Evolutionary conservation across 2,113 vertebrate genomes (phyloP), one percentile per base, ranked within the genome.

Genomic region (Oryzias curvinotus): DNA sequence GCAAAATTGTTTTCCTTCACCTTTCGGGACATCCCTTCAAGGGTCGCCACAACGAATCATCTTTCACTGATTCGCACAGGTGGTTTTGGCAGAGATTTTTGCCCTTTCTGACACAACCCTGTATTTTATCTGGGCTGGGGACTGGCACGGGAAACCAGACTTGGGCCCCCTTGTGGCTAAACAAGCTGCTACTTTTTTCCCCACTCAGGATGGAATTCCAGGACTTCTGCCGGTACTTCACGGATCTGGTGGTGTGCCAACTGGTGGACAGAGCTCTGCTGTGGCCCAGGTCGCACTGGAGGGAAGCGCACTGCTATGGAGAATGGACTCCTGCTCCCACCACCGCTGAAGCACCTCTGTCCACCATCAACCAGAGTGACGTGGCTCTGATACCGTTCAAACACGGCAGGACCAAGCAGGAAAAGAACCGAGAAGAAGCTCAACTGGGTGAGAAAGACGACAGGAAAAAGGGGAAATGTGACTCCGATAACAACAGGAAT

Each of bases 221-320:
- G 63, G 92, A 94, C 73, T 94, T 94, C 84, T 93, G 92, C 44
- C 68, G 28, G 52, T 87, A 90, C 84, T 94, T 94, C 83, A 93
- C 93, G 3, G 93, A 94, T 13, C 80, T 93, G 69, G 91, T 92
- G 28, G 83, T 94, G 60, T 94, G 93, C 62, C 81, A 88, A 6
- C 75, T 92, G 76, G 83, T 85, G 49, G 90, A 93, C 68, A 82
- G 62, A 21, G 30, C 85, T 41, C 62, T 87, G 55, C 76, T 92
- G 56, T 92, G 91, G 88, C 83, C 83, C 6, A 76, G 77, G 43
- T 79, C 82, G 6, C 88, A 87, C 49, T 93, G 93, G 93, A 87
- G 61, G 62, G 93, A 94, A 58, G 88, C 71, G 5, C 75, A 69
- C 7, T 68, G 83, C 57, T 77, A 72, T 0, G 91, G 92, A 15